Conservation (phyloP, 2,888 invertebrate genomes). For the Ennomos fuscantarius region DNA sequence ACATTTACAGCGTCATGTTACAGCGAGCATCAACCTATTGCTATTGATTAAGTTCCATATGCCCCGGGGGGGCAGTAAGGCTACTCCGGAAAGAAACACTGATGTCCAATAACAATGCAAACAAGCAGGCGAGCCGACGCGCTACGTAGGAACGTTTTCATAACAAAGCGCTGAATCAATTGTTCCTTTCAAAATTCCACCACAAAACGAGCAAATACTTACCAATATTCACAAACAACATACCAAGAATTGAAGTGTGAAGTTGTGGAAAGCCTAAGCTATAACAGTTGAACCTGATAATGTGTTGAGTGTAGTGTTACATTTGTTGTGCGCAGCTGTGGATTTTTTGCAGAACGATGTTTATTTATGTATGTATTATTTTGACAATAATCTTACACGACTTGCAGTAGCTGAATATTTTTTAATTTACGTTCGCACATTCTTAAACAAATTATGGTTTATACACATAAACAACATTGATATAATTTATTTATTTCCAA, state of each 20-base stretch:
- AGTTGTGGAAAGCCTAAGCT: slow-evolving; percentile 35
- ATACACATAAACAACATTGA: too few species aligned
- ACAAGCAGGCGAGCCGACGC: slow-evolving; percentile 56
- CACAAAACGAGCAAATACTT: slow-evolving; percentile 78
- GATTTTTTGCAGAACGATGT: slow-evolving; percentile 38
- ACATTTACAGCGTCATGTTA: too few species aligned
- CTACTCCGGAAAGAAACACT: too few species aligned
- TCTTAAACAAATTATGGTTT: too few species aligned
- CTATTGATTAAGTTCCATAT: too few species aligned
- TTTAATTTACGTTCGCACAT: too few species aligned
- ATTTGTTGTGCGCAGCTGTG: slow-evolving; percentile 49
- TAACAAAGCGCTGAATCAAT: slow-evolving; percentile 74
- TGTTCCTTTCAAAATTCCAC: slow-evolving; percentile 78
- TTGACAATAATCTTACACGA: neutral
- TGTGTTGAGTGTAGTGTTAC: slow-evolving; percentile 68
- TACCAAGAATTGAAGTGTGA: slow-evolving; percentile 53
- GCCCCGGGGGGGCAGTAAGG: too few species aligned
- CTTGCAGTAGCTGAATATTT: too few species aligned
- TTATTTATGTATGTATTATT: slow-evolving; percentile 35
- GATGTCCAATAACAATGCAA: slow-evolving; percentile 70
- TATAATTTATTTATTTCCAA: too few species aligned
- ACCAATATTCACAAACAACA: slow-evolving; percentile 74
- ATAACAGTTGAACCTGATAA: slow-evolving; percentile 56
- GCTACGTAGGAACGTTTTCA: slow-evolving; percentile 69
- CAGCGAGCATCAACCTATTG: too few species aligned